Conservation (phyloP, 2,888 invertebrate species). For the Calliopum simillimum region DNA sequence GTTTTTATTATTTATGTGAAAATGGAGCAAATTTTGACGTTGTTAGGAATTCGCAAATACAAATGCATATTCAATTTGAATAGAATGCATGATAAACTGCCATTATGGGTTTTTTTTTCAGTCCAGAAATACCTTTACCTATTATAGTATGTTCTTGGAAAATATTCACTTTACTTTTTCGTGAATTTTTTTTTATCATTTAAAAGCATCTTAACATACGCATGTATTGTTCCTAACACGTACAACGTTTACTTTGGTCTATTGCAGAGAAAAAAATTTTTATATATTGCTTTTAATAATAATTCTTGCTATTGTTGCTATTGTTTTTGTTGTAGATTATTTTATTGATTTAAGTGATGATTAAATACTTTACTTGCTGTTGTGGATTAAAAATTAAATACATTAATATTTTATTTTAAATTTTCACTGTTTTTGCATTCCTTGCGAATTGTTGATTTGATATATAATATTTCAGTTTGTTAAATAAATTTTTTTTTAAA, state of each 20-base stretch:
- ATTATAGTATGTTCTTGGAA: background rate
- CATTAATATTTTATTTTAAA: constrained; percentile 40
- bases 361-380: constrained; percentile 44
- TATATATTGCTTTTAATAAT: constrained; percentile 47
- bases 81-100: no score
- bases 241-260: constrained; percentile 67
- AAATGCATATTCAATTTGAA: no score
- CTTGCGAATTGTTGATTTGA: no score
- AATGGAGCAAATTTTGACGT: constrained; percentile 65
- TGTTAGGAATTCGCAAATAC: constrained; percentile 46
- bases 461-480: no score
- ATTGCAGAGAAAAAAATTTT: constrained; percentile 55
- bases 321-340: constrained; percentile 5
- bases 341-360: constrained; percentile 40
- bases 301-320: constrained; percentile 46
- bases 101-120: constrained; percentile 7
- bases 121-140: no score
- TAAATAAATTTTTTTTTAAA: no score
- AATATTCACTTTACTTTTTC: no score
- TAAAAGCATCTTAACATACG: background rate
- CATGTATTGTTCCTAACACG: constrained; percentile 43
- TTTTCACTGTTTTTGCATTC: no score
- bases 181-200: no score
- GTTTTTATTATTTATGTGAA: constrained; percentile 63
- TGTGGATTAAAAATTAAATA: constrained; percentile 49